Percentiles rank a stretch among this genome's conserved stretches.
Conservation (phyloP, 2,797 vertebrate genomes). For the Brotula barbata region DNA sequence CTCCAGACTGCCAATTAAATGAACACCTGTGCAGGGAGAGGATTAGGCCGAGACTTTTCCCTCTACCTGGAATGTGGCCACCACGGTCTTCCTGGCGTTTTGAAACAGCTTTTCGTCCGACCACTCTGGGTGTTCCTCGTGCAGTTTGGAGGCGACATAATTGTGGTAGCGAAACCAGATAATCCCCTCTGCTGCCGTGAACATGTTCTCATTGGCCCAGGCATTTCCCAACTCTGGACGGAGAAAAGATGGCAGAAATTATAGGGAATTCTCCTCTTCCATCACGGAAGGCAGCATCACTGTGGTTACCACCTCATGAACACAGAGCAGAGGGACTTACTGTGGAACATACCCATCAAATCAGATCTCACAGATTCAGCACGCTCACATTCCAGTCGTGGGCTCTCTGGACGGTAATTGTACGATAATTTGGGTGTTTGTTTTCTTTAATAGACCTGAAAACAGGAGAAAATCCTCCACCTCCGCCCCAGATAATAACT, state of each 20-base stretch:
- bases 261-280: slow-evolving; percentile 26
- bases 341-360: no score
- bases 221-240: slow-evolving; percentile 89
- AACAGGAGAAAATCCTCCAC: slow-evolving; percentile 44
- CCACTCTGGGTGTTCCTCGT: slow-evolving; percentile 79
- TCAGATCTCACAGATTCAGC: no score
- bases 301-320: background rate
- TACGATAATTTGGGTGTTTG: slow-evolving; percentile 50
- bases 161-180: slow-evolving; percentile 99
- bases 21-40: slow-evolving; percentile 39
- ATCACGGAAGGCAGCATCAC: slow-evolving; percentile 15
- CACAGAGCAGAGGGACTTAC: background rate
- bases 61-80: slow-evolving; percentile 92
- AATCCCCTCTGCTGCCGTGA: slow-evolving; percentile 87
- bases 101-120: slow-evolving; percentile 94
- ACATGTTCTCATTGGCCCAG: slow-evolving; percentile 91
- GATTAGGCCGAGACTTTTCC: slow-evolving; percentile 69
- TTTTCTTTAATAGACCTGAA: slow-evolving; percentile 32
- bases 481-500: slow-evolving; percentile 45
- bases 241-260: slow-evolving; percentile 41
- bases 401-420: slow-evolving; percentile 26
- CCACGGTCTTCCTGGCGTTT: slow-evolving; percentile 87
- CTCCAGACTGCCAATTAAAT: slow-evolving; percentile 63
- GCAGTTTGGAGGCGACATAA: slow-evolving; percentile 78
- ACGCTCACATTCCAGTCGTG: background rate